Evolutionary conservation across 2,797 vertebrate genomes (phyloP).

Genomic region (Spondyliosoma cantharus): DNA sequence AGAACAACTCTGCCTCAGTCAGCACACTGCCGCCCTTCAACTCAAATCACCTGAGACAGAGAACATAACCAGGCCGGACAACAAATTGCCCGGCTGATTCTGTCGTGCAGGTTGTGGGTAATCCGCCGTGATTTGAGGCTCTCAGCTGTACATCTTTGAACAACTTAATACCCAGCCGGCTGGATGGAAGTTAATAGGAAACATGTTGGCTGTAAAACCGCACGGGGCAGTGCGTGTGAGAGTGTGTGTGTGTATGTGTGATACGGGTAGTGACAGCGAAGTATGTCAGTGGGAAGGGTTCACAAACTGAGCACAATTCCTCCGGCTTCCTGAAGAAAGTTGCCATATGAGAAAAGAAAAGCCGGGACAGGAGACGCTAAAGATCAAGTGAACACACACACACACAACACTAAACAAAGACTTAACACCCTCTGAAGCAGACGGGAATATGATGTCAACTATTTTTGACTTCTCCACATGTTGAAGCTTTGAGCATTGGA

Average conservation of each 20-base stretch:
- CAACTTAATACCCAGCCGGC: conserved; percentile 69
- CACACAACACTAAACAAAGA: neutral
- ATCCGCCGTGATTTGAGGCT: conserved; percentile 75
- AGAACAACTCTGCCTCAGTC: conserved; percentile 14
- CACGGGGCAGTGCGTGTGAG: conserved; percentile 7
- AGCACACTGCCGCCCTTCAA: conserved; percentile 66
- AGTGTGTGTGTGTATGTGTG: conserved; percentile 29
- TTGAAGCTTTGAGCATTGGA: neutral
- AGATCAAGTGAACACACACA: neutral
- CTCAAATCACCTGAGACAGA: conserved; percentile 67
- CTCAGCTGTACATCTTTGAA: conserved; percentile 71
- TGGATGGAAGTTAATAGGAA: conserved; percentile 79
- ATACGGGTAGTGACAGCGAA: conserved; percentile 31
- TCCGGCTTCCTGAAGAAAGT: conserved; percentile 48
- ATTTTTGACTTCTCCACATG: neutral
- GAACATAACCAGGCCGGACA: conserved; percentile 68
- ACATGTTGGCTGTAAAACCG: conserved; percentile 64
- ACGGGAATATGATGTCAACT: neutral
- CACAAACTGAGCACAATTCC: conserved; percentile 40
- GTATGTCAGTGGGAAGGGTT: conserved; percentile 24
- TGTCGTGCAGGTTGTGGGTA: conserved; percentile 68
- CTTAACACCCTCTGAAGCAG: neutral
- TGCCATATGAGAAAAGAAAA: conserved; percentile 7
- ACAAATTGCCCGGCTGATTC: conserved; percentile 71
- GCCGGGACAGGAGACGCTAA: conserved; percentile 8